Base-by-base conservation (phyloP, 2,888 invertebrate genomes). In the Epirrita christyi region DNA sequence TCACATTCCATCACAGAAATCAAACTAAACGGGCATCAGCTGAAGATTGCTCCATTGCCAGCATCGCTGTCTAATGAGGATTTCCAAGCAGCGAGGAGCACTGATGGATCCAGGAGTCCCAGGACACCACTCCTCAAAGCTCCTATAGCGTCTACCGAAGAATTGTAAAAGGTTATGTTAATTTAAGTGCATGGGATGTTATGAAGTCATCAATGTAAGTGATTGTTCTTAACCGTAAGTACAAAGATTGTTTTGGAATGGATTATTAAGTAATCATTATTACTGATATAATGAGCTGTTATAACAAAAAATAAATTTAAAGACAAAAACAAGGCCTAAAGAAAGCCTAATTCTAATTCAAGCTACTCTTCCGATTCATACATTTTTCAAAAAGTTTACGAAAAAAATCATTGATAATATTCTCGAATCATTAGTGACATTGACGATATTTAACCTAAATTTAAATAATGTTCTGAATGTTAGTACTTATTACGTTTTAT, bases 1-100 rank as follows among this genome's bases (percentile, higher is more conserved):
- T 95, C 95, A 68, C 95, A 95, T 85, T 95, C 95, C 72, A 94
- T 95, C 58, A 95, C 95, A 53, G 96, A 96, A 78, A 95, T 96
- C 59, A 95, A 95, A 82, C 85, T 96, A 53, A 96, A 96, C 78
- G 96, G 95, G 0, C 95, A 95, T 76, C 95, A 95, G 70, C 74
- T 95, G 67, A 95, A 95, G 75, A 92, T 95, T 71, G 95, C 94
- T 40, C 94, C 95, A 0, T 85, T 94, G 55, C 92, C 93, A 0
- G 92, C 90, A 0, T 95, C 95, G 0, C 73, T 94, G 38, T 94
- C 94, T 0, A 94, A 94, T 53, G 94, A 95, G 71, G 93, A 94
- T 64, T 93, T 94, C 67, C 93, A 94, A 72, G 78, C 78, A 7
- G 78, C 78, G 7, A 89, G 84, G 58, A 85, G 75, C 54, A 73